Base-by-base conservation (phyloP, 2,113 vertebrate species). In the Chaetodon trifascialis region DNA sequence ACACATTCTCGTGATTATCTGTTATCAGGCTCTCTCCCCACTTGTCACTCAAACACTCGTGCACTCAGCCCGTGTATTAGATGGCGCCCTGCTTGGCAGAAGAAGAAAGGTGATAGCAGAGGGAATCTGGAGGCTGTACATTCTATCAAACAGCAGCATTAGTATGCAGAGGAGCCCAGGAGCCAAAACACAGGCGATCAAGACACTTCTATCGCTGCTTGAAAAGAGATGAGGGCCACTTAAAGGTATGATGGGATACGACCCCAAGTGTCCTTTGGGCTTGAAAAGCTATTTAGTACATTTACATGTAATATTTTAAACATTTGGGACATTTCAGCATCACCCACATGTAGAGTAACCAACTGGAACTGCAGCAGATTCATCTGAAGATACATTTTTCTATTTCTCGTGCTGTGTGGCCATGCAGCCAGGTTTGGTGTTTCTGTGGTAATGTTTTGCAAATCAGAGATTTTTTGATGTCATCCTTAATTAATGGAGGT, bases 31-130 rank as follows among this genome's bases (percentile, higher is more conserved):
- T 65, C 40, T 63, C 47, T 47, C 15, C 47, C 38, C 62, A 66
- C 54, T 21, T 76, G 75, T 51, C 78, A 75, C 55, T 82, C 80
- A 56, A 69, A 55, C 38, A 15, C n/a, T 69, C 25, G 7, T n/a
- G 56, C 68, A 51, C 60, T 82, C 58, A 60, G 76, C 49, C 76
- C 44, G 1, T 68, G 77, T 54, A 64, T 83, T 65, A 74, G 71
- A 85, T 62, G 75, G 79, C 44, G 17, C 65, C 76, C 62, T 2
- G 77, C 81, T 82, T 88, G 83, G 86, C 86, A 86, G 81, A 8
- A 66, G 76, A 86, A 85, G 72, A 82, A 78, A 91, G 86, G 79
- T 79, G 68, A 25, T 15, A 64, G 83, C 54, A 16, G 73, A 66
- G 82, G 82, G 80, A 69, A 21, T 80, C 79, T 42, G 79, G 77